Percentiles rank a stretch among this genome's conserved stretches.
phyloP scores from a whole-genome alignment of 2,113 vertebrate genomes.

The Phyllostomus discolor region DNA sequence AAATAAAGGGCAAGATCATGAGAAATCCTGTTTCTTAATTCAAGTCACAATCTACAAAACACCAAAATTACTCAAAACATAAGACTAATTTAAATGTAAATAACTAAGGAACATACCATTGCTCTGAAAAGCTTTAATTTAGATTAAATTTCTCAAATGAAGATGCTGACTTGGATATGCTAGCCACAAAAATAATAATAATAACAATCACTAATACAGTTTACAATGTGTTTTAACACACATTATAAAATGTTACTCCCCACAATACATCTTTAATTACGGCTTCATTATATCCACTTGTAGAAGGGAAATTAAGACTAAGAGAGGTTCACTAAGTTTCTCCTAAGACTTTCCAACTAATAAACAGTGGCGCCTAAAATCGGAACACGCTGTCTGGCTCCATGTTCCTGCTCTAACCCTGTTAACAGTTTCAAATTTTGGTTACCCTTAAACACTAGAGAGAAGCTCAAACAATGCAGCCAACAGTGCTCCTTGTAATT shows the following conservation, averaged over 20 bases:
- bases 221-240: not conserved
- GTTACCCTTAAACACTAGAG: not conserved
- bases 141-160: not conserved
- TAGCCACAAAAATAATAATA: not conserved
- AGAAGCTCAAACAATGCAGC: not conserved
- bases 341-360: not conserved
- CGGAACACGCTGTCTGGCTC: not conserved
- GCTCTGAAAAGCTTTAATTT: not conserved
- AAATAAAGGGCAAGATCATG: not conserved
- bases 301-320: not conserved
- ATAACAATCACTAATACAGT: not conserved
- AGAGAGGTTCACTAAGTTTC: not conserved
- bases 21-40: conserved; percentile 1
- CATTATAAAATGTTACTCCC: not conserved
- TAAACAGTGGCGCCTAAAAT: not conserved
- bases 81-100: not conserved
- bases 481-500: not conserved
- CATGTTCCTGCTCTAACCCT: not conserved
- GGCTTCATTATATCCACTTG: not conserved
- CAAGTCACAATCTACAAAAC: not conserved
- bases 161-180: not conserved
- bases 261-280: not conserved
- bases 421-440: not conserved
- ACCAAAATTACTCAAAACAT: not conserved
- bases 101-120: not conserved